Conservation (phyloP, 2,113 vertebrate genomes). For the Galeopterus variegatus region DNA sequence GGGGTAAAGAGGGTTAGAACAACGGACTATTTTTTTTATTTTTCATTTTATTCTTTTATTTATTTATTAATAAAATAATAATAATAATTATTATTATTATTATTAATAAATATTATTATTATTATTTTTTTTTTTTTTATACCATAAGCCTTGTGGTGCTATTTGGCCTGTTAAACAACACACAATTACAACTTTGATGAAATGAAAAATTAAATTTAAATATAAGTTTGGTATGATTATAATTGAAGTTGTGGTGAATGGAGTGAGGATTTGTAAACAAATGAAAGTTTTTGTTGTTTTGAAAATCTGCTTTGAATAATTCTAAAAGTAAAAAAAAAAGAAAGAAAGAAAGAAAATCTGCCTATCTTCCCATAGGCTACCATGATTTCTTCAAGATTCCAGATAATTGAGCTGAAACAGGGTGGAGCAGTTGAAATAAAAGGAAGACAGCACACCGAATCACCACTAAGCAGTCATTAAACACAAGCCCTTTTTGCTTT, state of each 20-base stretch:
- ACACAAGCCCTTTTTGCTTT: neutral
- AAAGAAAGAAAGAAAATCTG: too few species aligned
- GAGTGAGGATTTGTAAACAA: neutral
- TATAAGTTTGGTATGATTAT: neutral
- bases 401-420: neutral
- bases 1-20: neutral
- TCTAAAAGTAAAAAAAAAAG: too few species aligned
- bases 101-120: too few species aligned
- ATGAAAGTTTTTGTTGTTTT: too few species aligned
- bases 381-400: neutral
- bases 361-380: too few species aligned
- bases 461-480: rapidly evolving
- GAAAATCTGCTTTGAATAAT: neutral
- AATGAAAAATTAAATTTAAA: neutral
- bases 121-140: too few species aligned
- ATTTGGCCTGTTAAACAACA: neutral
- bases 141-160: neutral
- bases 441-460: too few species aligned
- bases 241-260: neutral
- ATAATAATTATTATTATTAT: too few species aligned
- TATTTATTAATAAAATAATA: too few species aligned
- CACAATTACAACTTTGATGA: neutral
- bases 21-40: too few species aligned
- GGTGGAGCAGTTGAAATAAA: rapidly evolving
- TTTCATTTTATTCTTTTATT: neutral